A percentile compares a stretch with the other conserved stretches of the same genome.
Evolutionary conservation across 2,113 vertebrate species (phyloP).

Genomic region (Pimephales promelas): DNA sequence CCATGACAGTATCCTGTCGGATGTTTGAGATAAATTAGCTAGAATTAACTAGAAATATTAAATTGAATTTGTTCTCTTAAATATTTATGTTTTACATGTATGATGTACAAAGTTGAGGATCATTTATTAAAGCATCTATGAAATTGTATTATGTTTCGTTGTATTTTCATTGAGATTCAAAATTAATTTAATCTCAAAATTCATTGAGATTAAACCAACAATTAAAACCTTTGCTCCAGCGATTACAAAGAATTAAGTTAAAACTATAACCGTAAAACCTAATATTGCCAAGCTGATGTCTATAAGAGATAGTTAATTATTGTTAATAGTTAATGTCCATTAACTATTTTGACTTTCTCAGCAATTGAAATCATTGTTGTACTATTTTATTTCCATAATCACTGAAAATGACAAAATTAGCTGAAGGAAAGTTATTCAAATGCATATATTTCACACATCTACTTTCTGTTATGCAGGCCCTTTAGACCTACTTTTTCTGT

Average conservation of each 20-base stretch:
- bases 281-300: too few relatives aligned
- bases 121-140: too few relatives aligned
- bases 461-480: slow-evolving; percentile 43
- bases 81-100: too few relatives aligned
- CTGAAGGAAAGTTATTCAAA: background rate
- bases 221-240: background rate
- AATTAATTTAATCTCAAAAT: too few relatives aligned
- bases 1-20: slow-evolving; percentile 14
- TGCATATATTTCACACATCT: background rate
- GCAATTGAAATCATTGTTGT: background rate
- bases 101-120: too few relatives aligned
- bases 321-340: too few relatives aligned
- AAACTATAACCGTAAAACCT: too few relatives aligned
- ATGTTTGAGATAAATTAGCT: background rate
- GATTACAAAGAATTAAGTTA: background rate
- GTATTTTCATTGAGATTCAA: too few relatives aligned
- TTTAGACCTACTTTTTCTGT: slow-evolving; percentile 52
- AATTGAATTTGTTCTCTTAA: too few relatives aligned
- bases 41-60: background rate
- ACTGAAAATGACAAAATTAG: background rate
- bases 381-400: background rate
- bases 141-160: background rate
- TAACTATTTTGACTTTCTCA: background rate
- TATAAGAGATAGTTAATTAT: too few relatives aligned
- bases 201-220: background rate